Conservation (phyloP, 1,140 invertebrate species). For the Rhopalosiphum padi region DNA sequence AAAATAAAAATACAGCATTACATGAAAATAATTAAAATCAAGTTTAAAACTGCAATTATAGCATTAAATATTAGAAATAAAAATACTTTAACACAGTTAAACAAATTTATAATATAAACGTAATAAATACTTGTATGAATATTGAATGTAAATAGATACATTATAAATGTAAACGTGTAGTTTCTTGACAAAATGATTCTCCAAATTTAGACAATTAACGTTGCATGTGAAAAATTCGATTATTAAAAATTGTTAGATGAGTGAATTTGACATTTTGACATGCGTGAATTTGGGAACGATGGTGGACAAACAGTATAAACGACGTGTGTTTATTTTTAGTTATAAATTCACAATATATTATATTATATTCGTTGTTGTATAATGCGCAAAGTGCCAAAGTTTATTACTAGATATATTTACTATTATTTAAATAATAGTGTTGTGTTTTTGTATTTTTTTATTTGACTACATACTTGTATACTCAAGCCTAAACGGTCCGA, state of each 20-base stretch:
- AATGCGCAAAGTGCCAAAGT: constrained; percentile 22
- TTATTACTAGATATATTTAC: background rate
- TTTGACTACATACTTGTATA: background rate
- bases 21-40: background rate
- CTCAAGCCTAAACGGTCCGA: constrained; percentile 31
- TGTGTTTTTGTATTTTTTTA: background rate
- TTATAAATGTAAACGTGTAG: background rate
- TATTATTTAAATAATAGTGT: background rate
- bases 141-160: too few species aligned
- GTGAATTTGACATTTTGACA: constrained; percentile 5
- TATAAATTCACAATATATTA: background rate
- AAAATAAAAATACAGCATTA: background rate
- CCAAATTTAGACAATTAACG: background rate
- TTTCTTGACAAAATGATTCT: background rate
- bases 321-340: constrained; percentile 8
- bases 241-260: background rate
- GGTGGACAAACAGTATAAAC: background rate
- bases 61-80: background rate
- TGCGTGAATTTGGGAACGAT: constrained; percentile 10
- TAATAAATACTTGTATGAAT: background rate
- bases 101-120: background rate
- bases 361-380: background rate
- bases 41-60: background rate
- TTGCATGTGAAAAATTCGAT: background rate
- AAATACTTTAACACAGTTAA: background rate